A percentile compares a stretch with the other conserved stretches of the same genome.
phyloP scores from a whole-genome alignment of 2,797 vertebrate species.

The Nannoperca obscura region DNA sequence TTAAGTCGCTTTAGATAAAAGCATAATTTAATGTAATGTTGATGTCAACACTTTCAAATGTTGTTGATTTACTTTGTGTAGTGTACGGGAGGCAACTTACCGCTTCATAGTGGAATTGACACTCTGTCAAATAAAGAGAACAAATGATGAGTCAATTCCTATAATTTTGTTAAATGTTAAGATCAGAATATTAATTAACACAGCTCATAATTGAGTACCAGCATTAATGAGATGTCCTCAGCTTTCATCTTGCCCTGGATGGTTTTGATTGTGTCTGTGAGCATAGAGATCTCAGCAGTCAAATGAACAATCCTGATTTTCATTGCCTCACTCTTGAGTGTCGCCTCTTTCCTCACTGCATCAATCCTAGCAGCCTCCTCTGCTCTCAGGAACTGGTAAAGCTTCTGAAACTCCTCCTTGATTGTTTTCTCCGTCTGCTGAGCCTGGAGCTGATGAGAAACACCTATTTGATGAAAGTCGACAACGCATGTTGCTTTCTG shows the following conservation, averaged over 20 bases:
- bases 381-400: conserved; percentile 51
- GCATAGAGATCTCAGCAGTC: conserved; percentile 19
- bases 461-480: not conserved
- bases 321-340: conserved; percentile 24
- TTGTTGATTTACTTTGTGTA: too few species aligned
- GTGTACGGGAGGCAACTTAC: conserved; percentile 26
- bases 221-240: conserved; percentile 38
- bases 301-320: conserved; percentile 21
- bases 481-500: not conserved
- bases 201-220: conserved; percentile 29
- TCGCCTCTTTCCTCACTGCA: conserved; percentile 37
- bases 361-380: conserved; percentile 51
- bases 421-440: conserved; percentile 45
- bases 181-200: not conserved
- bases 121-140: conserved; percentile 27
- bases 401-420: conserved; percentile 44
- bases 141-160: not conserved
- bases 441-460: conserved; percentile 56
- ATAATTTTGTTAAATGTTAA: rapidly evolving
- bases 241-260: not conserved
- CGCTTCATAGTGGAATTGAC: not conserved
- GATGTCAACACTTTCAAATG: too few species aligned
- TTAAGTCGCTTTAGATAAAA: too few species aligned
- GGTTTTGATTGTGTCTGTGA: conserved; percentile 24
- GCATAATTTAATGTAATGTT: too few species aligned